These are phyloP conservation scores for Rhingia campestris DNA, from an alignment of 2,888 invertebrate species.

Conservation along the genomic window DNA sequence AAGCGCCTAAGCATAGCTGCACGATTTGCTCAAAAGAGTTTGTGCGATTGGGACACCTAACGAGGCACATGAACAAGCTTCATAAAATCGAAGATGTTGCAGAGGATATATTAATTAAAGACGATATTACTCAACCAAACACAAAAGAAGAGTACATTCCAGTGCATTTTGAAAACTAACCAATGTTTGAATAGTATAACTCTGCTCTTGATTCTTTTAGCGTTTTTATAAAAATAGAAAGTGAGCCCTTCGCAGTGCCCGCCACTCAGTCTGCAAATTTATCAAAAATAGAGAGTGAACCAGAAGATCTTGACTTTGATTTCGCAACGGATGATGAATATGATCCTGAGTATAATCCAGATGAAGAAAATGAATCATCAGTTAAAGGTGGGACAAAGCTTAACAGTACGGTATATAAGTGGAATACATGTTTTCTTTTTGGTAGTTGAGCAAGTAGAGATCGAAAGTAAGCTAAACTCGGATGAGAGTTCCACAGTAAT, in stretches of 20 bases:
- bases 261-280: neutral
- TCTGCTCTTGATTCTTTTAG: slow-evolving; percentile 14
- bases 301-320: slow-evolving; percentile 21
- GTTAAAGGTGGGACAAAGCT: slow-evolving; percentile 47
- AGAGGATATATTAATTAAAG: neutral
- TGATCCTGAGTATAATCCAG: neutral
- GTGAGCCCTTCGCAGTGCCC: neutral
- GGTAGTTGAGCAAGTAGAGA: neutral
- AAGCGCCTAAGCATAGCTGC: slow-evolving; percentile 15
- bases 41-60: slow-evolving; percentile 45
- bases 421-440: neutral
- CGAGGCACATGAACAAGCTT: slow-evolving; percentile 40
- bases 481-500: neutral
- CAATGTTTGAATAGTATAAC: neutral
- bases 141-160: slow-evolving; percentile 19
- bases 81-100: slow-evolving; percentile 13
- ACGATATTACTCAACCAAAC: neutral
- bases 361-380: slow-evolving; percentile 9
- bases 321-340: slow-evolving; percentile 29
- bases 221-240: slow-evolving; percentile 24
- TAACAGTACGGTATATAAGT: neutral
- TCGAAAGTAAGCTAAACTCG: neutral
- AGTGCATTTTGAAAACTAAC: neutral
- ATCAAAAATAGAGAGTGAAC: slow-evolving; percentile 1
- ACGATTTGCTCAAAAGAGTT: slow-evolving; percentile 46